Conservation (phyloP, 2,113 vertebrate species). For the Abramis brama region DNA sequence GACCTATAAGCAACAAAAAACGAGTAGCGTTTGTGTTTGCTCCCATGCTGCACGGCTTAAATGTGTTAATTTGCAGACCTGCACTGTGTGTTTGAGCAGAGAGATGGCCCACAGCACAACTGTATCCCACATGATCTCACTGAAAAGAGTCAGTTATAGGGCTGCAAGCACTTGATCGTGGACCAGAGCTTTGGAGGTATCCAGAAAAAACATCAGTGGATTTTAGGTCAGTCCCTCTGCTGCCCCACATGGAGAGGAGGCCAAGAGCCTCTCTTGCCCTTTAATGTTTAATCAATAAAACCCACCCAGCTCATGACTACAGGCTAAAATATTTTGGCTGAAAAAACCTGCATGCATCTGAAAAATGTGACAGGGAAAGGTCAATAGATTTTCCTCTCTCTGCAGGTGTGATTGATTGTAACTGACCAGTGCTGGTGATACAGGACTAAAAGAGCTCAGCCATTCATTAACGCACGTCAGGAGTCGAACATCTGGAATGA, state of each 20-base stretch:
- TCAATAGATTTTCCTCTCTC: slow-evolving; percentile 62
- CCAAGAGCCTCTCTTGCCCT: slow-evolving; percentile 61
- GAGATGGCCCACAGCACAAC: slow-evolving; percentile 18
- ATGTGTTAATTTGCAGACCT: slow-evolving; percentile 33
- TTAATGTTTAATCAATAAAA: slow-evolving; percentile 75
- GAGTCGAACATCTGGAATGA: slow-evolving; percentile 59
- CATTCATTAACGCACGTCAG: slow-evolving; percentile 60
- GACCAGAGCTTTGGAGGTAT: slow-evolving; percentile 54
- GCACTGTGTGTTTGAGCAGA: slow-evolving; percentile 26
- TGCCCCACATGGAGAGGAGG: slow-evolving; percentile 53
- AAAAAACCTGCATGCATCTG: slow-evolving; percentile 61
- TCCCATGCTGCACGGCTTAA: neutral
- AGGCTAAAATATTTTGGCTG: slow-evolving; percentile 62
- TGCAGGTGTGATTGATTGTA: slow-evolving; percentile 63
- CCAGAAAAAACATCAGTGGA: slow-evolving; percentile 54
- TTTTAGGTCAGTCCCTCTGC: slow-evolving; percentile 63
- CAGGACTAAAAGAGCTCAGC: slow-evolving; percentile 45
- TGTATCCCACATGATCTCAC: slow-evolving; percentile 45
- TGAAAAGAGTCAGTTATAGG: slow-evolving; percentile 31
- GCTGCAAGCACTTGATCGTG: slow-evolving; percentile 34
- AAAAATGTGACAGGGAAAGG: slow-evolving; percentile 62
- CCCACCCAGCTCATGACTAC: slow-evolving; percentile 58
- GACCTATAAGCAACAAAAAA: slow-evolving; percentile 25
- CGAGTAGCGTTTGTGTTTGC: neutral
- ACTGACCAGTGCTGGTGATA: slow-evolving; percentile 51